A percentile compares a stretch with the other conserved stretches of the same genome.
These are phyloP conservation scores for Archocentrus centrarchus DNA, from an alignment of 2,113 vertebrate genomes.

Conservation along the genomic window DNA sequence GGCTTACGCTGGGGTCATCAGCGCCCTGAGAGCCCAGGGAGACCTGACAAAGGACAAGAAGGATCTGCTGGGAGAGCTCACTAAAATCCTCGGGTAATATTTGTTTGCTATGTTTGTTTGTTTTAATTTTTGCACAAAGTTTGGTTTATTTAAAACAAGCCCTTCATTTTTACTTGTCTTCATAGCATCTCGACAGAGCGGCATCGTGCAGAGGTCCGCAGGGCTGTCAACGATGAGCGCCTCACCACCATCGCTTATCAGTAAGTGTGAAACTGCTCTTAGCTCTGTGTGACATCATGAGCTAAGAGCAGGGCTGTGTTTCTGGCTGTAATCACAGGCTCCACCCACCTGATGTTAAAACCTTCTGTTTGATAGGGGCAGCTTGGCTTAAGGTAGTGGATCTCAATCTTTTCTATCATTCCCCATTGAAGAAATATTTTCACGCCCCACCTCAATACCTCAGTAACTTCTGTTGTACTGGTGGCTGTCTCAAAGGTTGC, in stretches of 20 bases:
- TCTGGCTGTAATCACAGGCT: too few relatives aligned
- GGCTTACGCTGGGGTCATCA: conserved; percentile 98
- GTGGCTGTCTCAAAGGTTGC: too few relatives aligned
- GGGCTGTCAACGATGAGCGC: conserved; percentile 98
- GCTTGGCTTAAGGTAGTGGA: too few relatives aligned
- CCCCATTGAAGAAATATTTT: too few relatives aligned
- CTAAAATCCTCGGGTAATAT: conserved; percentile 93
- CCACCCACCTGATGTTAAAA: too few relatives aligned
- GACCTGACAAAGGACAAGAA: conserved; percentile 99
- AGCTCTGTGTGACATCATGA: too few relatives aligned
- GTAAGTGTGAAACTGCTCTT: conserved; percentile 80
- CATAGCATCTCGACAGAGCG: conserved; percentile 96
- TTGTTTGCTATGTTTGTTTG: fast-evolving
- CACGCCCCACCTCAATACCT: too few relatives aligned
- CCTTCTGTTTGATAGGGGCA: too few relatives aligned
- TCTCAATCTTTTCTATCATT: too few relatives aligned
- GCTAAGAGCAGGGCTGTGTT: too few relatives aligned
- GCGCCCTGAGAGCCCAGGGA: conserved; percentile 95
- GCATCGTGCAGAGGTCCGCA: conserved; percentile 96
- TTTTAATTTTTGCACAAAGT: not conserved
- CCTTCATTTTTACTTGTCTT: not conserved
- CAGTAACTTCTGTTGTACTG: too few relatives aligned
- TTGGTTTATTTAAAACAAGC: not conserved
- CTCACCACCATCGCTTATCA: conserved; percentile 97
- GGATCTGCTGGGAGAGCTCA: conserved; percentile 96